Base-by-base conservation (phyloP, 2,888 invertebrate genomes). In the Trichopoda pennipes region DNA sequence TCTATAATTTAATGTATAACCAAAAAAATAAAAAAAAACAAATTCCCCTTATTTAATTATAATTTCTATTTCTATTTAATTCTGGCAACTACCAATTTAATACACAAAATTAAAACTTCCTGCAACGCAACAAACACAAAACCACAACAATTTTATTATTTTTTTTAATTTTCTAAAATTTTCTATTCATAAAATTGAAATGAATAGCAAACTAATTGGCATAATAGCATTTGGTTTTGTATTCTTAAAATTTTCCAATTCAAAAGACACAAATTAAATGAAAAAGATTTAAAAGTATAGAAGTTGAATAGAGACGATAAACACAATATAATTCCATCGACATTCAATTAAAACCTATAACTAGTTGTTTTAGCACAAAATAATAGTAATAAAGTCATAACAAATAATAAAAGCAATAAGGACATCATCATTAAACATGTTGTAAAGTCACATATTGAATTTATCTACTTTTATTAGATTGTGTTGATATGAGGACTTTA, bases 141-240 rank as follows among this genome's bases (percentile, higher is more conserved):
- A 44, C 42, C 42, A 16, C 42, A 44, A 16, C 2, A 14, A 6
- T 12, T 38, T 38, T 38, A 38, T 38, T 14, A 4, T 28, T 28
- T 28, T 44, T 1, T 44, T 42, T 14, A 16, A 44, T n/a, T 44
- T 16, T n/a, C 42, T n/a, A 44, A 16, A 12, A 3, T 17, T 49
- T 49, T 56, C 7, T 9, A 17, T 55, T 55, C 28, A 16, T 10
- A 51, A 38, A 51, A 49, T 21, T 19, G 17, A 35, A 35, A 28
- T 55, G 68, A 55, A 68, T 68, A 68, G 55, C 12, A 55, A 53
- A 58, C 69, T 63, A 77, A 77, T 77, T 77, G 76, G 44, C 68
- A 61, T 69, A 69, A 60, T 44, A 61, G 35, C 38, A 42, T 7
- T 16, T 56, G 12, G 14, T 44, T 17, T 28, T 23, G 1, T 38